Percentiles rank a stretch among this genome's conserved stretches.
Evolutionary conservation across 2,888 invertebrate species (phyloP).

Genomic region (Plutella xylostella): DNA sequence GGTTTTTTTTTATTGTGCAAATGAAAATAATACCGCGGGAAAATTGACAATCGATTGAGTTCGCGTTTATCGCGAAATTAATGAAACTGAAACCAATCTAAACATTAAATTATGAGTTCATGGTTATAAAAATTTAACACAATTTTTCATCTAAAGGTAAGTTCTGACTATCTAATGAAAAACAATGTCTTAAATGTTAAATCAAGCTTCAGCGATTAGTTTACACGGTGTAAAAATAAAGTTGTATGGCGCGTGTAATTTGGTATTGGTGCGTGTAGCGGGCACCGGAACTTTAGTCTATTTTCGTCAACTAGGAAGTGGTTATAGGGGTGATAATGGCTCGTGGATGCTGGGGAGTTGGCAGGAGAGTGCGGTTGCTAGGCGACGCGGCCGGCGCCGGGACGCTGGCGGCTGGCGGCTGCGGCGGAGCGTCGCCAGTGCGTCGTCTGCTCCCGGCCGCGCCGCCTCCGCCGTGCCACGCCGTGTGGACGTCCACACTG

Average conservation of each 20-base stretch:
- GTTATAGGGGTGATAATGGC: neutral
- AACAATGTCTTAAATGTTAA: slow-evolving; percentile 3
- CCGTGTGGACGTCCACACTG: neutral
- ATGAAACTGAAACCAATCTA: too few relatives aligned
- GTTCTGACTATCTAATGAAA: slow-evolving; percentile 1
- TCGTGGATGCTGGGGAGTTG: slow-evolving; percentile 1
- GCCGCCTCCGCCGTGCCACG: neutral
- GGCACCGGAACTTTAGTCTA: too few relatives aligned
- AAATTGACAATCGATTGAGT: too few relatives aligned
- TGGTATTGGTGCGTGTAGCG: neutral
- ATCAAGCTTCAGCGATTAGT: slow-evolving; percentile 5
- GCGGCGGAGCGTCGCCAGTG: slow-evolving; percentile 5
- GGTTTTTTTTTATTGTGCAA: too few relatives aligned
- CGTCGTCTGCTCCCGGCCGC: slow-evolving; percentile 5
- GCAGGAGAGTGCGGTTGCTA: slow-evolving; percentile 33
- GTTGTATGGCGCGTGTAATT: neutral
- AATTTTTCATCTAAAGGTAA: too few relatives aligned
- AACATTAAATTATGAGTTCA: too few relatives aligned
- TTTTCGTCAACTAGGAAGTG: too few relatives aligned
- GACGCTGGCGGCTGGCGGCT: slow-evolving; percentile 37
- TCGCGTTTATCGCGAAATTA: too few relatives aligned
- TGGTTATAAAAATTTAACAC: too few relatives aligned
- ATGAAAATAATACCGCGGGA: too few relatives aligned
- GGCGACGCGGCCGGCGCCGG: slow-evolving; percentile 58
- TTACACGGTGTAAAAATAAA: slow-evolving; percentile 5